A percentile compares a stretch with the other conserved stretches of the same genome.
Evolutionary conservation across 2,888 invertebrate genomes (phyloP).

Genomic region (Oxytorus armatus): DNA sequence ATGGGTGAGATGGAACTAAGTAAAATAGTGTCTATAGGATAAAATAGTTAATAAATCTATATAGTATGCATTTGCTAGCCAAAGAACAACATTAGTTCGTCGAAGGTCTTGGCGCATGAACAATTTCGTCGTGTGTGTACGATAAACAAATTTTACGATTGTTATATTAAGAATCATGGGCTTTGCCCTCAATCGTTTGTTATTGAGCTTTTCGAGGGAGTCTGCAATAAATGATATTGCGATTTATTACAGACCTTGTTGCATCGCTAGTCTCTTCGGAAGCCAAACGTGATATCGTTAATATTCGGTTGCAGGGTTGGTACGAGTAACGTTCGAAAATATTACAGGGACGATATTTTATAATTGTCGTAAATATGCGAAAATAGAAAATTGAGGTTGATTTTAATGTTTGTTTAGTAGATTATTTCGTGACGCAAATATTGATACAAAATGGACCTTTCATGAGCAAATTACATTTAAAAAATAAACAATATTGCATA

Average conservation of each 20-base stretch:
- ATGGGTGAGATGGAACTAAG: background rate
- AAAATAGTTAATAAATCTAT: constrained; percentile 11
- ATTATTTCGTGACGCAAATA: background rate
- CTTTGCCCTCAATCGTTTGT: constrained; percentile 35
- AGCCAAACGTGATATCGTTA: too few relatives aligned
- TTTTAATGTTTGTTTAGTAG: background rate
- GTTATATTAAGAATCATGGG: constrained; percentile 9
- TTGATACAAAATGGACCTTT: background rate
- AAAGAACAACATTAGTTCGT: background rate
- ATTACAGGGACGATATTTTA: background rate
- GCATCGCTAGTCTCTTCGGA: background rate
- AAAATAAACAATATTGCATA: too few relatives aligned
- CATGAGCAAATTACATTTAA: too few relatives aligned
- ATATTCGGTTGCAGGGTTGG: too few relatives aligned
- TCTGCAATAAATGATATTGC: background rate
- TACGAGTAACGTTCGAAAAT: too few relatives aligned
- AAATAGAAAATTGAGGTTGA: background rate
- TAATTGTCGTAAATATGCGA: background rate
- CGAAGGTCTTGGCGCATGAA: constrained; percentile 57
- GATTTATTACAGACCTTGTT: constrained; percentile 16
- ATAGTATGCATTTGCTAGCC: constrained; percentile 14
- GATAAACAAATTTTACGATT: constrained; percentile 56
- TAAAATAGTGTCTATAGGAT: background rate
- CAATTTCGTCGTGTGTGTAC: constrained; percentile 43
- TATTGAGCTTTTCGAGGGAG: constrained; percentile 32